These are phyloP conservation scores for Oncopodura yosiiana DNA, from an alignment of 1,140 invertebrate genomes.

Conservation along the genomic window DNA sequence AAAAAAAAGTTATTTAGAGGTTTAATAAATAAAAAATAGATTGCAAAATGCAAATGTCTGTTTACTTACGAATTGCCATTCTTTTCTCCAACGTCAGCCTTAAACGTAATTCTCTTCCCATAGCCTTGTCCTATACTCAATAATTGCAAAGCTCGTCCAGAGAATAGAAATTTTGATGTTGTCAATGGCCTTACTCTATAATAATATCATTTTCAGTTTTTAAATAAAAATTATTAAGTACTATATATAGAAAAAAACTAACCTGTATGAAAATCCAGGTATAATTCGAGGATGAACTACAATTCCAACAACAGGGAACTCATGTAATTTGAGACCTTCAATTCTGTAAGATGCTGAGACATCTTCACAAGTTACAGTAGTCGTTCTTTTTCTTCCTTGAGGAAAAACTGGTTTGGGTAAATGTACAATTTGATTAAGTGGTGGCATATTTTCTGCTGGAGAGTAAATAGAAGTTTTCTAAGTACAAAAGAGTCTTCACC, in stretches of 20 bases:
- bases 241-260: not conserved
- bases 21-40: too few relatives aligned
- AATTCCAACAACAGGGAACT: constrained; percentile 61
- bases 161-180: constrained; percentile 47
- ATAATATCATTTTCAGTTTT: constrained; percentile 4
- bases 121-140: constrained; percentile 62
- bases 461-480: too few relatives aligned
- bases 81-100: constrained; percentile 49
- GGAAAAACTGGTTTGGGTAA: too few relatives aligned
- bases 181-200: constrained; percentile 53
- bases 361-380: constrained; percentile 42
- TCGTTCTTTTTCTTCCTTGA: constrained; percentile 9
- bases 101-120: constrained; percentile 61
- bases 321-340: constrained; percentile 49
- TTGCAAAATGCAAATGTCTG: not conserved
- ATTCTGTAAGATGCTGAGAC: constrained; percentile 54
- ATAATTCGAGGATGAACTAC: constrained; percentile 59
- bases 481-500: too few relatives aligned
- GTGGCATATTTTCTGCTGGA: too few relatives aligned
- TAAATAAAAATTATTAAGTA: not conserved
- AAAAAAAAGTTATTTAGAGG: too few relatives aligned
- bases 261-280: constrained; percentile 58
- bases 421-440: too few relatives aligned
- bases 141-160: constrained; percentile 53
- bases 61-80: constrained; percentile 49